phyloP scores from a whole-genome alignment of 2,888 invertebrate species.

The Arge pagana region DNA sequence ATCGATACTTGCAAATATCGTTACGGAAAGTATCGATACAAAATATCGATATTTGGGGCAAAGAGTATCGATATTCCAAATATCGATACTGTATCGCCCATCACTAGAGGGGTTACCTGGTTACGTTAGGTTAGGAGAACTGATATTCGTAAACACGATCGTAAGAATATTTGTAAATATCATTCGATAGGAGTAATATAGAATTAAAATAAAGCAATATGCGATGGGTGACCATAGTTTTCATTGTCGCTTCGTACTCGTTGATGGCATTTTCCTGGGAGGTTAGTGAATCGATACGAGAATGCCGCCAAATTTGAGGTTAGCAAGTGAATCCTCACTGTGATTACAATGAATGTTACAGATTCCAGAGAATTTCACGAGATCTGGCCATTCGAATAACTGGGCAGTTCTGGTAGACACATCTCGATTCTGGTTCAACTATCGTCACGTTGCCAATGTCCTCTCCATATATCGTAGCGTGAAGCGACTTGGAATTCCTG shows the following conservation, averaged over 20 bases:
- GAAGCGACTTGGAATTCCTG: slow-evolving; percentile 97
- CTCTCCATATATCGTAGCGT: slow-evolving; percentile 97
- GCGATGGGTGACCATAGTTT: slow-evolving; percentile 2
- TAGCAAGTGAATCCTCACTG: not conserved
- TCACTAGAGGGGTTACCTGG: no score
- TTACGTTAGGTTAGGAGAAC: not conserved
- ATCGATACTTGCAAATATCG: not conserved
- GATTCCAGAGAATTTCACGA: not conserved
- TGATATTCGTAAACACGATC: not conserved
- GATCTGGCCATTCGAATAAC: slow-evolving; percentile 90
- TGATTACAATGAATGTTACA: not conserved
- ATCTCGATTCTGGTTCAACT: slow-evolving; percentile 99
- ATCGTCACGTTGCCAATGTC: slow-evolving; percentile 98
- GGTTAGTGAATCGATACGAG: not conserved
- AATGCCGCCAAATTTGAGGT: slow-evolving; percentile 1
- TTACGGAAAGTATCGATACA: not conserved
- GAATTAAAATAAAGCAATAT: slow-evolving; percentile 1
- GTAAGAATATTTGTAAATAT: not conserved
- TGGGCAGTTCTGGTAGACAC: slow-evolving; percentile 99
- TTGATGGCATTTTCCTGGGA: slow-evolving; percentile 4
- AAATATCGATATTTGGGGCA: not conserved
- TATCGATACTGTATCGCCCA: no score
- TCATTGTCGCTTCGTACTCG: not conserved
- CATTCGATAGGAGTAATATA: not conserved
- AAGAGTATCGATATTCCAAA: not conserved